Base-by-base conservation (phyloP, 2,888 invertebrate species). In the Schizotus pectinicornis region DNA sequence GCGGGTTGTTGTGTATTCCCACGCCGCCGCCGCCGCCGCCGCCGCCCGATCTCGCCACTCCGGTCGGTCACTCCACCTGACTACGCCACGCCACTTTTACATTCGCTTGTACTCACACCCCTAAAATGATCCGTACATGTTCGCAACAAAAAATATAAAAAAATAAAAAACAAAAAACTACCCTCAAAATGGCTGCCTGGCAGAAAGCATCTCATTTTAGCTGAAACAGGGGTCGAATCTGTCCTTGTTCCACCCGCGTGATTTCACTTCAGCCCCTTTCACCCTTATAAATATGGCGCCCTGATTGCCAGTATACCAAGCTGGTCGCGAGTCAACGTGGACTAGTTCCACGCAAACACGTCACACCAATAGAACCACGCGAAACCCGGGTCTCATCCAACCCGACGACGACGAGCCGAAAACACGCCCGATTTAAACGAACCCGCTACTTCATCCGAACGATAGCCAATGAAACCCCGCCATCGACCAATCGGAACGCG, bases 171-270 rank as follows among this genome's bases (percentile, higher is more conserved):
- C 76, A 78, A 86, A 78, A 86, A 85, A 84, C 85, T 84, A 85
- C 86, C 86, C 86, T 86, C 86, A 86, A 86, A 86, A 86, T 86
- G 86, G 86, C 86, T 85, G 86, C 86, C 86, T 84, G 76, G 80
- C 79, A 79, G 80, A 80, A 79, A 80, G 80, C 80, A 80, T 80
- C 79, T 80, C 79, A 80, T 80, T 79, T 80, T 79, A 80, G 79
- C 76, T 77, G 78, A 78, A 79, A 79, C 79, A 78, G 78, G 79
- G 77, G 77, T 78, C 75, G 79, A 75, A 75, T 76, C 78, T 71
- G 77, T 80, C 80, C 79, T 79, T 80, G 78, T 80, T 76, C 78
- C 79, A 78, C 79, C 76, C 77, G 78, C 78, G 77, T 77, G 78
- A 79, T 79, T 79, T 79, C 77, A 78, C 79, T 78, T 75, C 79